Evolutionary conservation across 2,113 vertebrate species (phyloP), one percentile per base, ranked within the genome.

Genomic region (Anser cygnoides): DNA sequence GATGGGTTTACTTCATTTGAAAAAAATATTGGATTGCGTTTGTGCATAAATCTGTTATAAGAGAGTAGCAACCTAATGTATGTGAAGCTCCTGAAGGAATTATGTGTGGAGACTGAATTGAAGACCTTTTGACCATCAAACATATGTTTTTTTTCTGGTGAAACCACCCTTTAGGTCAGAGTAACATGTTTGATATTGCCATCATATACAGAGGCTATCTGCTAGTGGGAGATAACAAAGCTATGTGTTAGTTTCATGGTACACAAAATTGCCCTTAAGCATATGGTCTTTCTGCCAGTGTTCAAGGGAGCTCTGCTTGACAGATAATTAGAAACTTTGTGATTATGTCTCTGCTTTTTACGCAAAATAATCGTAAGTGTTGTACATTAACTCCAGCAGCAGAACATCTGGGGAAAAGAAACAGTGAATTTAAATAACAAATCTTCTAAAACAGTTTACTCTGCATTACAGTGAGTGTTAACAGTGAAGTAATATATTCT

Each of bases 261-360:
- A 63, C 33, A 65, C 61, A 58, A 33, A 54, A 59, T 22, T 95
- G 84, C 73, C 83, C 92, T 94, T 65, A 75, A 86, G 35, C 86
- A 88, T 93, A 86, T 84, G 76, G 84, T 88, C 63, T 50, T 54
- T 80, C 41, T 73, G 43, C 33, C 1, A 11, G 14, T 73, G 37
- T 61, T 87, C 44, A 76, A 66, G 66, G 70, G 78, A 92, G 15
- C 61, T 81, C 80, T 89, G 83, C 62, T 68, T 92, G 73, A 78
- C 29, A 68, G 41, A 75, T 84, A 79, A 90, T 93, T 92, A 93
- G 54, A 84, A 94, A 92, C 6, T 75, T 65, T 31, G 9, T 52
- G 33, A 87, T 68, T 29, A 83, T 75, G 26, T 78, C 70, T 94
- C 35, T 72, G 16, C 6, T 84, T 39, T 86, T 83, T 58, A 84